Evolutionary conservation across 2,113 vertebrate genomes (phyloP).

Genomic region (Rhynchomys soricoides): DNA sequence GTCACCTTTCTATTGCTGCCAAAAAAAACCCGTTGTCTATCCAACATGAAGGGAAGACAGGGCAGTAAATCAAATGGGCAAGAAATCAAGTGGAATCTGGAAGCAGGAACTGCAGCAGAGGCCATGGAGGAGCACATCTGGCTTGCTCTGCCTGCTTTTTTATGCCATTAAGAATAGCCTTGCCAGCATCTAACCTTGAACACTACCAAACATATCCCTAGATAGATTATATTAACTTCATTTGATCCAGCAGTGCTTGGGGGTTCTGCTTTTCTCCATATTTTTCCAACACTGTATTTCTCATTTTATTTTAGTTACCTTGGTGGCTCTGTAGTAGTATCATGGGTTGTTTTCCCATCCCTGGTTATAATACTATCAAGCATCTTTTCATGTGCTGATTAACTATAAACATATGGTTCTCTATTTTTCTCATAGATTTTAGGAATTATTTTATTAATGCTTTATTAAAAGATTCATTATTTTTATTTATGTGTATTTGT

Average conservation of each 20-base stretch:
- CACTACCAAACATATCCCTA: neutral
- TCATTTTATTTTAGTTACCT: conserved; percentile 29
- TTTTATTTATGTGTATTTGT: neutral
- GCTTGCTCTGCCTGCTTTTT: neutral
- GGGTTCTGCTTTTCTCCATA: neutral
- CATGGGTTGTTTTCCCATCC: neutral
- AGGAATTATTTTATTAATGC: conserved; percentile 10
- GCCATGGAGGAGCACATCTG: neutral
- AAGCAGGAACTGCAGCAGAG: neutral
- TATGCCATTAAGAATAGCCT: neutral
- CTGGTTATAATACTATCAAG: conserved; percentile 11
- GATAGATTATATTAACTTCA: neutral
- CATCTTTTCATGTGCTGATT: neutral
- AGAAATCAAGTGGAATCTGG: neutral
- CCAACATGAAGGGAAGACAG: neutral
- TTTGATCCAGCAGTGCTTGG: neutral
- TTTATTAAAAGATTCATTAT: neutral
- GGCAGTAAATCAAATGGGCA: neutral
- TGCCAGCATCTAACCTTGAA: neutral
- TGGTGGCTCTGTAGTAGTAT: neutral
- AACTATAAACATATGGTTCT: neutral
- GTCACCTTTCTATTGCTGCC: neutral
- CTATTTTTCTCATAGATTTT: conserved; percentile 41
- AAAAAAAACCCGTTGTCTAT: neutral
- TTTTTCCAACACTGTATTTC: neutral